Percentiles rank a stretch among this genome's conserved stretches.
Evolutionary conservation across 2,797 vertebrate genomes (phyloP).

Genomic region (Enteromius treurensis): DNA sequence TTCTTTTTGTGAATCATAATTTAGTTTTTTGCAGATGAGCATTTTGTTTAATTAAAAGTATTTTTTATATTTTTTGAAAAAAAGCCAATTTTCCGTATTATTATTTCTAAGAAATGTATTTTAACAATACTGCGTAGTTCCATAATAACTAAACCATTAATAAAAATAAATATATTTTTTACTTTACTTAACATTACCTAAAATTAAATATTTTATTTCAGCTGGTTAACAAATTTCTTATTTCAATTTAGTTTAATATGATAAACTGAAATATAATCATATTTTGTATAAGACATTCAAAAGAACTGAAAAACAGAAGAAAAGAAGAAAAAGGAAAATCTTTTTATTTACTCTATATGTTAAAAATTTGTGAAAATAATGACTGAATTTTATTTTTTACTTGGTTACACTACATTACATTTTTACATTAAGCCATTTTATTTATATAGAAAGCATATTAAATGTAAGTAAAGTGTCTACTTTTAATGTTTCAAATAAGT

Average conservation of each 20-base stretch:
- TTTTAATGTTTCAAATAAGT: too few relatives aligned
- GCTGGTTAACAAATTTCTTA: background rate
- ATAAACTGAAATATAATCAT: background rate
- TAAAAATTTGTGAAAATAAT: background rate
- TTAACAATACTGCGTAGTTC: background rate
- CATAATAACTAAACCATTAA: background rate
- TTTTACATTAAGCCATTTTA: background rate
- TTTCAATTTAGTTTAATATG: background rate
- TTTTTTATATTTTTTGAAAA: background rate
- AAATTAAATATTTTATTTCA: background rate
- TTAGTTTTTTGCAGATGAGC: background rate
- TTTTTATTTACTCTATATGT: background rate
- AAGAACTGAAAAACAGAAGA: background rate
- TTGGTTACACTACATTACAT: background rate
- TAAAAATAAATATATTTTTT: too few relatives aligned
- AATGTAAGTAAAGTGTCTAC: too few relatives aligned
- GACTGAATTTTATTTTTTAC: background rate
- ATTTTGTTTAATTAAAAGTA: background rate
- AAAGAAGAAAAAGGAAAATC: background rate
- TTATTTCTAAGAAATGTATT: background rate
- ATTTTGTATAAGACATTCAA: background rate
- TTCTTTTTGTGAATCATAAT: background rate
- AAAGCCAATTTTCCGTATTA: background rate
- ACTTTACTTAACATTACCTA: background rate
- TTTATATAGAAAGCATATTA: too few relatives aligned